Evolutionary conservation across 1,140 invertebrate species (phyloP), one percentile per base, ranked within the genome.

Genomic region (Aphaenogaster rudis): DNA sequence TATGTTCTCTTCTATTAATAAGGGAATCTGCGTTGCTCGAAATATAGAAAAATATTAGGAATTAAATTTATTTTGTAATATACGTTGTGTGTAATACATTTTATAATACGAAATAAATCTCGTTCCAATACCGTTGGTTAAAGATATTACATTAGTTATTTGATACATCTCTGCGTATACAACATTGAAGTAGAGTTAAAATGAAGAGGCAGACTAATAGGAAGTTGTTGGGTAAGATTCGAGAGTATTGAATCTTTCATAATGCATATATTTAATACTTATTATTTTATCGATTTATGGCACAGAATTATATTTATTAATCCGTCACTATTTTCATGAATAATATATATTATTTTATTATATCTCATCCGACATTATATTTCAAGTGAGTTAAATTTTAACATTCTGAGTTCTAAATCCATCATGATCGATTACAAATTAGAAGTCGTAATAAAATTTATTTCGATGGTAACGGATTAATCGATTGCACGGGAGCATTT

Each of bases 401-500:
- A 81, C 2, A 11, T 71, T 42, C 15, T 48, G 28, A 50, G 6
- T 45, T 61, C 54, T 48, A 84, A 74, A 63, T 74, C 28, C n/a
- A 28, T 61, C 28, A 48, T 17, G 54, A 84, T 59, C 11, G 42
- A 36, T 69, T 42, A 59, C 48, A 74, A 59, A 74, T 74, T 61
- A 84, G 45, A 61, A 36, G 42, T 48, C 8, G 52, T 63, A 84
- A 84, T 76, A 74, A 84, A 76, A 84, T 84, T 84, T 28, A 84
- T 84, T 50, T 13, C 28, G n/a, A 74, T n/a, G n/a, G 80, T 84
- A 61, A 76, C 54, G 28, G n/a, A 63, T 74, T 61, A 84, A 84
- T 76, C 69, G 80, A 74, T 84, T 39, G 80, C 42, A 61, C 80
- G 42, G 69, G 80, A 74, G 80, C 80, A 72, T 74, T 48, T 82